Base-by-base conservation (phyloP, 2,888 invertebrate species). In the Melanostoma mellinum region DNA sequence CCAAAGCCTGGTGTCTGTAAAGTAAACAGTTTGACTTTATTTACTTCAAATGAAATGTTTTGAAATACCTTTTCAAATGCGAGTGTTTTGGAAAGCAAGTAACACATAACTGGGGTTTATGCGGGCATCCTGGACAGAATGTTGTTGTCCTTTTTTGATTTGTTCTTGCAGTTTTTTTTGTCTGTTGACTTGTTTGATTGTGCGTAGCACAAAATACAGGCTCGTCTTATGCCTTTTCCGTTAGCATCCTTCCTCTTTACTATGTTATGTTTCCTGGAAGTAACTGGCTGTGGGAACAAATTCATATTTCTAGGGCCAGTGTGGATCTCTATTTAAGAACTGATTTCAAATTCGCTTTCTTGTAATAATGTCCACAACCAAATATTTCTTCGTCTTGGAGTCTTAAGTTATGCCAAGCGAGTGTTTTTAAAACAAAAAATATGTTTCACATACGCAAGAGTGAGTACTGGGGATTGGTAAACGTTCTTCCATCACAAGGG, bases 261-360 rank as follows among this genome's bases (percentile, higher is more conserved):
- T 20, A 55, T 55, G 10, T 36, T 10, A 38, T 55, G 55, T 2
- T 55, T 55, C 36, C n/a, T 38, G 36, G 20, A 36, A 38, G 36
- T 55, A 55, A 55, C 55, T 55, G 35, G 65, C 10, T 44, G 68
- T 48, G 71, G 55, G 33, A 20, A 72, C 32, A 71, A 52, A 42
- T 72, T 78, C 38, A 73, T 63, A 46, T 55, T 48, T 74, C 67
- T 38, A 78, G 58, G 8, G 78, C 78, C 38, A 78, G 56, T 72
- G 72, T 72, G 36, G 38, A 46, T 65, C 72, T 67, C 72, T 67
- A 78, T 58, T 71, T 56, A 33, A 69, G 60, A 53, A 60, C 36
- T 76, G n/a, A n/a, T n/a, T n/a, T n/a, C n/a, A n/a, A n/a, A n/a
- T n/a, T n/a, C n/a, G n/a, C n/a, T n/a, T n/a, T n/a, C n/a, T n/a